A percentile compares a stretch with the other conserved stretches of the same genome.
Conservation (phyloP, 2,113 vertebrate species). For the Calidris pygmaea region DNA sequence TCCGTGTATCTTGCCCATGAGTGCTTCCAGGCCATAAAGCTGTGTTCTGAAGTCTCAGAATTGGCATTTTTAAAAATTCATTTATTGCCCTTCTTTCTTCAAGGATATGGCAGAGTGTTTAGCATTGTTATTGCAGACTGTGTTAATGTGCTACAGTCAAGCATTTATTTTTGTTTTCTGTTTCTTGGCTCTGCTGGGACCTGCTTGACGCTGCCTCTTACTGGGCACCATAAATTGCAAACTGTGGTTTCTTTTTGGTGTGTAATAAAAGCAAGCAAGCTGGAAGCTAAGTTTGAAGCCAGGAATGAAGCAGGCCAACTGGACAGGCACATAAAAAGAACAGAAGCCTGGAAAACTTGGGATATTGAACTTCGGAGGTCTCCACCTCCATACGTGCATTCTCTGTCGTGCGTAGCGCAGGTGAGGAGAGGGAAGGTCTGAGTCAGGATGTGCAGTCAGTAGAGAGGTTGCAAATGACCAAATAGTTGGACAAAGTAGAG, state of each 20-base stretch:
- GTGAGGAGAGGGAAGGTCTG: neutral
- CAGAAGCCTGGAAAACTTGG: neutral
- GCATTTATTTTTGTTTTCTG: neutral
- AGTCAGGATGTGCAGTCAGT: neutral
- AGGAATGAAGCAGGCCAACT: neutral
- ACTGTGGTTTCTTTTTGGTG: neutral
- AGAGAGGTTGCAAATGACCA: neutral
- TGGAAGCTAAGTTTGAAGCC: neutral
- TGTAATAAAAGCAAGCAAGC: neutral
- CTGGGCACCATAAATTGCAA: neutral
- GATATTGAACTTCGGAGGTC: neutral
- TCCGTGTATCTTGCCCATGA: neutral
- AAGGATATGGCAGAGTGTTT: neutral
- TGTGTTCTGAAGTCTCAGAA: neutral
- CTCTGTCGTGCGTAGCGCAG: neutral
- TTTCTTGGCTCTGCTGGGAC: neutral
- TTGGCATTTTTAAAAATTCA: neutral
- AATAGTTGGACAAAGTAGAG: neutral
- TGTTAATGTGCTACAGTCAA: neutral
- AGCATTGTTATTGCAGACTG: neutral
- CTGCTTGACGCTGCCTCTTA: neutral
- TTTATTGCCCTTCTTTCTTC: neutral
- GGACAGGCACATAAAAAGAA: neutral
- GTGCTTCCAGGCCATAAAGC: neutral
- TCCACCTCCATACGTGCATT: accelerated